Conservation (phyloP, 2,888 invertebrate genomes). For the Blera fallax region DNA sequence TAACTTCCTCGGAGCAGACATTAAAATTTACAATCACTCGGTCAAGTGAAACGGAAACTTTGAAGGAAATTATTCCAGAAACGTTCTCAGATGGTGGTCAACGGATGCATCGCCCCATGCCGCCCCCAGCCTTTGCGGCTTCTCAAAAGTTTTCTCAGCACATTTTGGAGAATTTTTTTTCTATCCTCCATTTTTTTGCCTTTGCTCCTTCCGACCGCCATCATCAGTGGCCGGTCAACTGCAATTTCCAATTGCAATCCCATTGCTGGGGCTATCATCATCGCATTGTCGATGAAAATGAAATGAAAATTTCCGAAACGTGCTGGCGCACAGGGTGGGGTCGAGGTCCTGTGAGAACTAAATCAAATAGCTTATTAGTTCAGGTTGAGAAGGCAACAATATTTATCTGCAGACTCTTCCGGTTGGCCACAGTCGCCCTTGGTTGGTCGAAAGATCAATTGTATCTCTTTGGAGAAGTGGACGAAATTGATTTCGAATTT, state of each 20-base stretch:
- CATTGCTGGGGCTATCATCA: conserved; percentile 52
- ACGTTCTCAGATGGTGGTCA: conserved; percentile 67
- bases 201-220: conserved; percentile 28
- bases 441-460: conserved; percentile 49
- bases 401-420: conserved; percentile 72
- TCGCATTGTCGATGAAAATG: conserved; percentile 61
- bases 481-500: conserved; percentile 64
- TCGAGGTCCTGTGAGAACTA: conserved; percentile 42
- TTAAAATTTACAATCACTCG: conserved; percentile 73
- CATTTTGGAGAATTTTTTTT: conserved; percentile 35
- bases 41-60: conserved; percentile 73
- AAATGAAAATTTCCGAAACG: conserved; percentile 69
- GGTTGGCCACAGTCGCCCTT: conserved; percentile 66
- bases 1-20: conserved; percentile 63
- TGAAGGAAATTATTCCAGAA: conserved; percentile 69
- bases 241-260: conserved; percentile 62
- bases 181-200: neutral
- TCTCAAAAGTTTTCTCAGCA: conserved; percentile 55
- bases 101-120: conserved; percentile 54
- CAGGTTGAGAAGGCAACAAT: conserved; percentile 73
- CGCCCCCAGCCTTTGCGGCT: conserved; percentile 4
- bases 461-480: conserved; percentile 49
- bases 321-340: conserved; percentile 22
- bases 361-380: conserved; percentile 72
- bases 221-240: conserved; percentile 44